Base-by-base conservation (phyloP, 2,797 vertebrate genomes). In the Aeoliscus strigatus region DNA sequence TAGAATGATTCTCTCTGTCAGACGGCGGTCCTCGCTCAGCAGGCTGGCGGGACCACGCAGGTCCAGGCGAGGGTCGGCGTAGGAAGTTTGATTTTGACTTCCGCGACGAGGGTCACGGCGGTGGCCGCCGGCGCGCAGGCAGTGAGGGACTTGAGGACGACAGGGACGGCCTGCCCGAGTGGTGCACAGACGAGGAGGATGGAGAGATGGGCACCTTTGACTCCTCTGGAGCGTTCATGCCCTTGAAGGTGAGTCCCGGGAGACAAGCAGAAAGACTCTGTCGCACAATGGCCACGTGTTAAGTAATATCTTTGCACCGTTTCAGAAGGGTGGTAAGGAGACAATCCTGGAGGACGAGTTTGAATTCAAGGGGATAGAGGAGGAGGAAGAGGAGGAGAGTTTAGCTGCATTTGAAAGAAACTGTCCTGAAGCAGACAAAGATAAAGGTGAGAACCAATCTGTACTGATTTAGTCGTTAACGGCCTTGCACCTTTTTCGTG, bases 201-300 rank as follows among this genome's bases (percentile, higher is more conserved):
- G 91, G 90, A 14, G 93, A 91, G 51, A 92, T 94, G 93, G 92
- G 93, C 47, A 96, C 93, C 9, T 96, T 96, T 1, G 93, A 96
- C 71, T 92, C 93, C 9, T 93, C 93, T 0, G 93, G 93, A 44
- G 92, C 92, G 18, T 95, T 93, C 78, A 85, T 96, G 82, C 76
- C 91, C 10, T 84, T 93, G 84, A 92, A 90, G 80, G 51, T 84
- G 12, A n/a, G n/a, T n/a, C n/a, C n/a, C n/a, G n/a, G n/a, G n/a
- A n/a, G n/a, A n/a, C n/a, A n/a, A n/a, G n/a, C n/a, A n/a, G n/a
- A n/a, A n/a, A n/a, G n/a, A n/a, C n/a, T n/a, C n/a, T n/a, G n/a
- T n/a, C n/a, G n/a, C n/a, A n/a, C n/a, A n/a, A 6, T 15, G 9
- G 6, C 8, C 2, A 16, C n/a, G 15, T 10, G 4, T 6, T 6